phyloP scores from a whole-genome alignment of 2,888 invertebrate species.

The Callosobruchus maculatus region DNA sequence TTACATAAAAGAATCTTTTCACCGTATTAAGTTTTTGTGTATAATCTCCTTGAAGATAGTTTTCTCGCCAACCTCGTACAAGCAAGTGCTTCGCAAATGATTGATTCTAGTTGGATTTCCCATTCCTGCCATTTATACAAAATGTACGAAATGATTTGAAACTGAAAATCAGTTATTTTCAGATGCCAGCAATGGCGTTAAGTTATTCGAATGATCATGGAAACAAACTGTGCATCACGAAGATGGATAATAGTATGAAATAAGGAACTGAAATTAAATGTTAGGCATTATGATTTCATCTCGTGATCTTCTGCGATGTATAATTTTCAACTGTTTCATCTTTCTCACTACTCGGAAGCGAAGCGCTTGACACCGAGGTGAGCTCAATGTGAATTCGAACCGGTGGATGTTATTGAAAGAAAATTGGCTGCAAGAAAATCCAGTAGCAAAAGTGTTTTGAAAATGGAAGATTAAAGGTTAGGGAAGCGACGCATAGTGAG shows the following conservation, averaged over 20 bases:
- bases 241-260: background rate
- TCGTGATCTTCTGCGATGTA: background rate
- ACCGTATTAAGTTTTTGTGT: too few relatives aligned
- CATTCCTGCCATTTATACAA: background rate
- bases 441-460: too few relatives aligned
- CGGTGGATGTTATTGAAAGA: too few relatives aligned
- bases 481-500: too few relatives aligned
- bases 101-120: background rate
- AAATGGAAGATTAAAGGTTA: too few relatives aligned
- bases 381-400: background rate
- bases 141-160: background rate
- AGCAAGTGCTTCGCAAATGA: background rate
- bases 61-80: background rate
- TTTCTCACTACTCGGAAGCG: background rate
- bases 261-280: background rate
- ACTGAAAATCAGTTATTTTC: background rate
- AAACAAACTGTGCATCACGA: background rate
- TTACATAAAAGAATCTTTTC: too few relatives aligned
- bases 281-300: background rate
- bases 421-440: too few relatives aligned
- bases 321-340: background rate
- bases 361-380: background rate
- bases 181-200: background rate
- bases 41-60: background rate
- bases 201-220: background rate